These are phyloP conservation scores for Tribolium castaneum DNA, from an alignment of 1,140 invertebrate species.

Conservation along the genomic window DNA sequence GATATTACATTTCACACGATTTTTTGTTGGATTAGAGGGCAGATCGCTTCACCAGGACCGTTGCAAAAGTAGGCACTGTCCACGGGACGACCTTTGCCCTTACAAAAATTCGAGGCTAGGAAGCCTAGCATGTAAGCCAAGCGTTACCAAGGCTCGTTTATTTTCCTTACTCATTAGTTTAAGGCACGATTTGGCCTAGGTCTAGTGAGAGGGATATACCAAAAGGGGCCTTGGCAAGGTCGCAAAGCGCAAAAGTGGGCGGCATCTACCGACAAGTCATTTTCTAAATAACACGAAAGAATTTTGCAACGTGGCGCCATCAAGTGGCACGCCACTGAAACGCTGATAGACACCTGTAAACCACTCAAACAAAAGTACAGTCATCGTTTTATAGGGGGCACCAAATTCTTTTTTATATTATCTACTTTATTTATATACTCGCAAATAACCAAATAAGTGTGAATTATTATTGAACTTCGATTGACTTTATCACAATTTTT, in stretches of 20 bases:
- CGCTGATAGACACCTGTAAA: not conserved
- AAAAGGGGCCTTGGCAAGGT: not conserved
- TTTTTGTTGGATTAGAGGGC: constrained; percentile 57
- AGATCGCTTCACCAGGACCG: constrained; percentile 77
- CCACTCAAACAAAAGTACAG: too few relatives aligned
- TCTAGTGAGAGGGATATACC: too few relatives aligned
- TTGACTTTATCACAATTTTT: too few relatives aligned
- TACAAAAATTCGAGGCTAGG: constrained; percentile 76
- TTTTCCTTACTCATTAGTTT: constrained; percentile 91
- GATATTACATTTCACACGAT: not conserved
- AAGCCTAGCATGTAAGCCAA: constrained; percentile 70
- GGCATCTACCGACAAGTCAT: not conserved
- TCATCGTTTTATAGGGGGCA: too few relatives aligned
- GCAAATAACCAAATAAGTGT: too few relatives aligned
- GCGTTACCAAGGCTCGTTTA: constrained; percentile 83
- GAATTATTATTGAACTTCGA: too few relatives aligned
- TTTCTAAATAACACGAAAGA: not conserved
- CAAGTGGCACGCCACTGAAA: not conserved
- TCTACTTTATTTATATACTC: too few relatives aligned
- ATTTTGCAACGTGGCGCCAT: not conserved
- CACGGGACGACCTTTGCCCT: constrained; percentile 78
- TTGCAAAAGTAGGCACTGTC: constrained; percentile 76
- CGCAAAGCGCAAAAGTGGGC: not conserved
- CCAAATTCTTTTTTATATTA: too few relatives aligned
- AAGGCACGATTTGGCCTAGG: constrained; percentile 72